Conservation (phyloP, 2,797 vertebrate genomes). For the Miichthys miiuy region DNA sequence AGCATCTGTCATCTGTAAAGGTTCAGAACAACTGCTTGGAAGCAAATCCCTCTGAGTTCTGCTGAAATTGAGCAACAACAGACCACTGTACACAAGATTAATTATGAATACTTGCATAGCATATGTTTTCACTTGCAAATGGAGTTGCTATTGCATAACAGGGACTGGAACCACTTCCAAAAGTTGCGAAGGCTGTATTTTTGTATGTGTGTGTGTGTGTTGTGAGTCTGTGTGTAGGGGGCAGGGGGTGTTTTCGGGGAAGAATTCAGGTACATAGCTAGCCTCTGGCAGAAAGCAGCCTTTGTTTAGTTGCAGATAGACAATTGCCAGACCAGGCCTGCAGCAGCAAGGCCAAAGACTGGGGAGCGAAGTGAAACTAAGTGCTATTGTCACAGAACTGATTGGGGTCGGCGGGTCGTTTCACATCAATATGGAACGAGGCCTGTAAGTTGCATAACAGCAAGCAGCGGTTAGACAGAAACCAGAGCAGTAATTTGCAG, state of each 20-base stretch:
- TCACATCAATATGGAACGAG: conserved; percentile 55
- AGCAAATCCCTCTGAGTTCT: neutral
- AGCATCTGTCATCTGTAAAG: conserved; percentile 25
- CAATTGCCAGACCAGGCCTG: conserved; percentile 44
- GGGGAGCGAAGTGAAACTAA: conserved; percentile 44
- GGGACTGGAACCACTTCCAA: conserved; percentile 35
- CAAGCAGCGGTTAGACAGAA: conserved; percentile 45
- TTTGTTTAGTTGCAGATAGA: conserved; percentile 49
- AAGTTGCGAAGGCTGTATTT: conserved; percentile 14
- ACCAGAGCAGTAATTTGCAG: conserved; percentile 54
- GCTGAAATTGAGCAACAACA: conserved; percentile 32
- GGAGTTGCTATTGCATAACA: conserved; percentile 57
- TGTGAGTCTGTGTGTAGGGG: conserved; percentile 13
- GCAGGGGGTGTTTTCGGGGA: conserved; percentile 33
- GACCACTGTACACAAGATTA: conserved; percentile 4
- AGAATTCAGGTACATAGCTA: conserved; percentile 69
- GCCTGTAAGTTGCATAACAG: conserved; percentile 61
- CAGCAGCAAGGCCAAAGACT: conserved; percentile 21
- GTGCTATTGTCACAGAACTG: conserved; percentile 50
- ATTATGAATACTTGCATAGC: conserved; percentile 37
- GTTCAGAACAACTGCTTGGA: neutral
- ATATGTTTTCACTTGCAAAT: conserved; percentile 63
- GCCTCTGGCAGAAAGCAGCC: conserved; percentile 56
- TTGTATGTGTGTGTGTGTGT: conserved; percentile 2
- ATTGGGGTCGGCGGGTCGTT: conserved; percentile 52